Percentiles rank a stretch among this genome's conserved stretches.
Evolutionary conservation across 2,113 vertebrate genomes (phyloP).

Genomic region (Falco punctatus): DNA sequence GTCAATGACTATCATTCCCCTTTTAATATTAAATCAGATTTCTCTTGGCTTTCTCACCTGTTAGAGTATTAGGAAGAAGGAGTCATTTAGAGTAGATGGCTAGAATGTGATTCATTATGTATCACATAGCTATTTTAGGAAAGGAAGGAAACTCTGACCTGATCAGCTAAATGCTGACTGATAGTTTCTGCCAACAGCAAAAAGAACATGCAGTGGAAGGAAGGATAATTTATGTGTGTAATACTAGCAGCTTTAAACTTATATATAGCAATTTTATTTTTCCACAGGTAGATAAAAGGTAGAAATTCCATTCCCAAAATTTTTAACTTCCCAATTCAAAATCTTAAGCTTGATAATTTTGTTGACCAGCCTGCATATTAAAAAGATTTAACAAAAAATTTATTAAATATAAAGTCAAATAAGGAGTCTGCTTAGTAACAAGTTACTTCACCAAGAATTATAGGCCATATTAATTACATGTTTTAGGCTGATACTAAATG

Average conservation of each 20-base stretch:
- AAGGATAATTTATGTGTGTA: neutral
- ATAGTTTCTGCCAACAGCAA: neutral
- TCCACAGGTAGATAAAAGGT: neutral
- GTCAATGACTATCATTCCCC: neutral
- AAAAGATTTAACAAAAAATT: neutral
- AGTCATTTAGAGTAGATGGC: neutral
- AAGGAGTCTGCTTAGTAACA: neutral
- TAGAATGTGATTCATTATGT: neutral
- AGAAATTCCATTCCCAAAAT: neutral
- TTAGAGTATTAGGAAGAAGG: neutral
- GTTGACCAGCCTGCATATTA: neutral
- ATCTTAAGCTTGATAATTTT: neutral
- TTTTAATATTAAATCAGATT: neutral
- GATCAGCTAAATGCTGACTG: neutral
- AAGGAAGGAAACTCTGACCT: neutral
- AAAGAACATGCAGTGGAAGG: neutral
- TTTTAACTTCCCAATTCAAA: neutral
- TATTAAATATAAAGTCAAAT: neutral
- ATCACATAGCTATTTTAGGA: neutral
- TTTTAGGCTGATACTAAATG: neutral
- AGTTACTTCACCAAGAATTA: neutral
- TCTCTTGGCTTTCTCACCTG: neutral
- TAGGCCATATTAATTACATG: neutral
- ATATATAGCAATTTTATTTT: neutral
- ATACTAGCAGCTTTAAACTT: neutral